Conservation (phyloP, 2,797 vertebrate species). For the Sebastiscus albofasciatus region DNA sequence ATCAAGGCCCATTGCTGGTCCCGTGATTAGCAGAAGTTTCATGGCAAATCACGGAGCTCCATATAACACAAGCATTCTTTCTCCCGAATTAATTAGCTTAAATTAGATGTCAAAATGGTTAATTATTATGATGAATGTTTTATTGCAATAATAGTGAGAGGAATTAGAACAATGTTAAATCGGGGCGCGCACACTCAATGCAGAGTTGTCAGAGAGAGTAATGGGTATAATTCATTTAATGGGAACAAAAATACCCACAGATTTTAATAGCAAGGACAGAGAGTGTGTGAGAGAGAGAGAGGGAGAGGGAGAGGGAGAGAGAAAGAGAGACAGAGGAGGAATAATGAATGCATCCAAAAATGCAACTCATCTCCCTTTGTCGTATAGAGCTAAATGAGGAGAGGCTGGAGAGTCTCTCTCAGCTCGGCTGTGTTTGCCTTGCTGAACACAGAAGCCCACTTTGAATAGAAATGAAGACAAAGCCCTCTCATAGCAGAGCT, state of each 20-base stretch:
- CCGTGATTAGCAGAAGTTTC: constrained; percentile 57
- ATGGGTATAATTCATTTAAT: constrained; percentile 81
- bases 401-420: constrained; percentile 56
- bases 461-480: constrained; percentile 67
- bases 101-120: constrained; percentile 83
- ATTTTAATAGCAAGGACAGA: constrained; percentile 76
- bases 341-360: constrained; percentile 67
- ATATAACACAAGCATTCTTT: constrained; percentile 62
- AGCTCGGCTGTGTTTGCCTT: constrained; percentile 49
- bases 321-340: constrained; percentile 19
- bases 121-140: constrained; percentile 84
- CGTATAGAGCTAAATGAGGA: constrained; percentile 55
- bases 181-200: constrained; percentile 74
- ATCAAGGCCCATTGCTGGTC: constrained; percentile 24
- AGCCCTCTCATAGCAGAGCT: constrained; percentile 26
- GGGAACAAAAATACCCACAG: constrained; percentile 79
- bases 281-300: constrained; percentile 5
- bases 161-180: constrained; percentile 83
- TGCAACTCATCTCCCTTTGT: constrained; percentile 69
- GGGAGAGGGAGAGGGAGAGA: neutral
- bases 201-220: constrained; percentile 81
- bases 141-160: constrained; percentile 82
- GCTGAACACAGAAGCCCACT: constrained; percentile 44
- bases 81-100: constrained; percentile 79
- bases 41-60: constrained; percentile 48